Evolutionary conservation across 2,888 invertebrate genomes (phyloP).

Genomic region (Maniola hyperantus): DNA sequence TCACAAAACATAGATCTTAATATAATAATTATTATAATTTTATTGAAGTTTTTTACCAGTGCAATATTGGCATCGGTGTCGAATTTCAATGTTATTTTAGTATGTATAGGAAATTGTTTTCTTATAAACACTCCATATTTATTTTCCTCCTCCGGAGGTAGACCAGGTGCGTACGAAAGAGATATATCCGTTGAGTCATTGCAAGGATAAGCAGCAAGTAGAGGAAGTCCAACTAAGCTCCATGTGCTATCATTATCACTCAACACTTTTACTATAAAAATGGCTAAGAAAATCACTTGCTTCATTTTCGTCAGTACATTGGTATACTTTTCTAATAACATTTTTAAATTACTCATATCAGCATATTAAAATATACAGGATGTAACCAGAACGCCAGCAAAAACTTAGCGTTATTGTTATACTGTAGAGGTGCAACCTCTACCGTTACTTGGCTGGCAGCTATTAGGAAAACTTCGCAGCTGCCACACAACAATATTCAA

Average conservation of each 20-base stretch:
- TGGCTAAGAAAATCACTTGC: constrained; percentile 1
- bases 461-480: too few species aligned
- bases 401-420: too few species aligned
- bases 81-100: constrained; percentile 42
- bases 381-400: too few species aligned
- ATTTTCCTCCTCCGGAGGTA: constrained; percentile 50
- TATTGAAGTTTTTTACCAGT: constrained; percentile 47
- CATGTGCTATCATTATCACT: constrained; percentile 27
- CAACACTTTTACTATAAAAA: constrained; percentile 3
- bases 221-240: constrained; percentile 40
- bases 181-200: constrained; percentile 41
- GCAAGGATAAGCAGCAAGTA: constrained; percentile 41
- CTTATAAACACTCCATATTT: constrained; percentile 34
- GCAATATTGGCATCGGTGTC: constrained; percentile 45
- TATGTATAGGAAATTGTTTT: constrained; percentile 37
- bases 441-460: too few species aligned
- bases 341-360: background rate
- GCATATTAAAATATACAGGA: too few species aligned
- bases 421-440: too few species aligned
- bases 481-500: too few species aligned
- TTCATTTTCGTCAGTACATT: constrained; percentile 10
- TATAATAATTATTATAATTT: too few species aligned
- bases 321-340: background rate
- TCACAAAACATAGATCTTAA: too few species aligned
- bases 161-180: constrained; percentile 41